Base-by-base conservation (phyloP, 2,888 invertebrate genomes). In the Endomychus coccineus region DNA sequence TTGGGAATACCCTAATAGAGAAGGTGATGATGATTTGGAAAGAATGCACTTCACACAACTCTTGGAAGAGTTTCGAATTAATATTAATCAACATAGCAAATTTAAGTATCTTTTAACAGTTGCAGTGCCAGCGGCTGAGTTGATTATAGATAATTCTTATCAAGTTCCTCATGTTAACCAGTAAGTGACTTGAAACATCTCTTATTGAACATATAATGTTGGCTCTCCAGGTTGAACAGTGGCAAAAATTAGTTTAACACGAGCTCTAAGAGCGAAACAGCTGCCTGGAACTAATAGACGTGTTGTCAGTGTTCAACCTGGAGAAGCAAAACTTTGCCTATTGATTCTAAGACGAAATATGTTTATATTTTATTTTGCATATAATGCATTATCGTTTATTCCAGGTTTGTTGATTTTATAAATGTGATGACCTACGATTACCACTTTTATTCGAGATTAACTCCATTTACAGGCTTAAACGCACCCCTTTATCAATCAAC, bases 391-490 rank as follows among this genome's bases (percentile, higher is more conserved):
- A n/a, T n/a, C n/a, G n/a, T 44, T 34, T 39, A 40, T 62, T 64
- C 36, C 55, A 80, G 79, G 32, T 71, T 83, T 58, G 78, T 82
- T 0, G 91, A 92, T 62, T 88, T 77, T 67, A 75, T 89, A 0
- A 90, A 88, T 61, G 57, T 94, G n/a, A 92, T 92, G 92, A 75
- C 84, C 0, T 94, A 94, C 58, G 92, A 94, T 61, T 92, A 78
- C 56, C 90, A 92, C 62, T 83, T 77, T 55, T 92, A 75, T 55
- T 74, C 78, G 3, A 72, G 73, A 59, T 75, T 75, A 42, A 79
- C 83, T 2, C 91, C 91, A 1, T 78, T 88, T 48, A 91, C 91
- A 11, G 80, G 87, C 0, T 69, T 88, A 9, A 92, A 94, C 64
- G 75, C 91, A 0, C 91, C 92, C 0, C 65, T 94, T 2, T 85